These are phyloP conservation scores for Heliangelus exortis DNA, from an alignment of 2,797 vertebrate genomes.

Conservation along the genomic window DNA sequence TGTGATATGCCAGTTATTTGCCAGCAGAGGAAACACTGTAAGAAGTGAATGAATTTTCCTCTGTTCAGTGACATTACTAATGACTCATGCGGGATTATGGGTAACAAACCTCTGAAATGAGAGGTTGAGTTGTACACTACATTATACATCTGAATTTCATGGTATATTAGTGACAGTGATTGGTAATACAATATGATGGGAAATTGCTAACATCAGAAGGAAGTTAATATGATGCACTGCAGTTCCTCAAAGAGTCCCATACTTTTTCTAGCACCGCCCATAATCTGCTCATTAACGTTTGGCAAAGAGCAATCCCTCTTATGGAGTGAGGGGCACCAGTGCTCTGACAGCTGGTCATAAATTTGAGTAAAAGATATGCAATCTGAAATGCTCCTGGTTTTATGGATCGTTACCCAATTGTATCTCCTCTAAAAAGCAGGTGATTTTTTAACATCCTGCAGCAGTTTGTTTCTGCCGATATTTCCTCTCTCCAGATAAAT, in stretches of 20 bases:
- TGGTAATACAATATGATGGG: constrained; percentile 52
- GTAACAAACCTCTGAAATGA: constrained; percentile 57
- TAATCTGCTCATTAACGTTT: constrained; percentile 40
- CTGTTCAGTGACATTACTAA: constrained; percentile 55
- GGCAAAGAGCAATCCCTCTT: constrained; percentile 47
- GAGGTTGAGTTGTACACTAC: constrained; percentile 46
- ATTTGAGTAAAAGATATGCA: constrained; percentile 11
- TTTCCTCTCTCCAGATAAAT: constrained; percentile 2
- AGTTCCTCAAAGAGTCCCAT: constrained; percentile 2
- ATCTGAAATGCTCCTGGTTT: constrained; percentile 13
- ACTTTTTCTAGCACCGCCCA: constrained; percentile 2
- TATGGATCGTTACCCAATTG: constrained; percentile 52
- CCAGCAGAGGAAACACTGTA: constrained; percentile 12
- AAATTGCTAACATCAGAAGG: constrained; percentile 40
- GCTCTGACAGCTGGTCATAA: constrained; percentile 38
- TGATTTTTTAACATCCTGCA: constrained; percentile 39
- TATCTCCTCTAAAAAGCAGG: constrained; percentile 25
- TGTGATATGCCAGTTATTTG: constrained; percentile 38
- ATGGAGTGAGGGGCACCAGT: not conserved
- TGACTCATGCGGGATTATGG: constrained; percentile 65
- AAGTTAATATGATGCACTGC: constrained; percentile 25
- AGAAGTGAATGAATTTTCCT: constrained; percentile 43
- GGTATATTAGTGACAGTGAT: constrained; percentile 62
- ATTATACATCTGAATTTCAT: constrained; percentile 68
- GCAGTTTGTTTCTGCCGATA: constrained; percentile 26